Conservation (phyloP, 2,113 vertebrate genomes). For the Alexandromys fortis region DNA sequence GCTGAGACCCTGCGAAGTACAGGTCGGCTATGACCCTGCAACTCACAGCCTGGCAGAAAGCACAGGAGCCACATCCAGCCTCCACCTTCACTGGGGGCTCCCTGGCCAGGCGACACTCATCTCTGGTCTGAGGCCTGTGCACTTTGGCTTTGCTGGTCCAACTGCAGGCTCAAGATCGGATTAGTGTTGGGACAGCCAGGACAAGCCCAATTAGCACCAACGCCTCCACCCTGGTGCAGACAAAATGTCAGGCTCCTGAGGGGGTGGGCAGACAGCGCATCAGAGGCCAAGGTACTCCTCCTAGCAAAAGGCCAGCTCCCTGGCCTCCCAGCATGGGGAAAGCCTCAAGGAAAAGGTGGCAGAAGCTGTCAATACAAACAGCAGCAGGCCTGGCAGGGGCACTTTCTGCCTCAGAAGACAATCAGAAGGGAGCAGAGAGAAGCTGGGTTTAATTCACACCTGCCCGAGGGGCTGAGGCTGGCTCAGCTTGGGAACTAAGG, state of each 20-base stretch:
- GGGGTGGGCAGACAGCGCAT: background rate
- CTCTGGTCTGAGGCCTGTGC: background rate
- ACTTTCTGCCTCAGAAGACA: background rate
- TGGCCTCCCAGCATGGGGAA: background rate
- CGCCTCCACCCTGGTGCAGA: conserved; percentile 24
- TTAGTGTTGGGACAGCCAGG: background rate
- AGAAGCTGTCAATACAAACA: background rate
- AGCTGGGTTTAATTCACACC: conserved; percentile 31
- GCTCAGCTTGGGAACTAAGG: background rate
- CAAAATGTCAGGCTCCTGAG: conserved; percentile 44
- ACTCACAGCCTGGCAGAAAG: background rate
- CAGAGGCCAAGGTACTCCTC: background rate
- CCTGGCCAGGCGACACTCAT: background rate
- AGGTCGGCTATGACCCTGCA: background rate
- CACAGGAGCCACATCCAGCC: too few species aligned
- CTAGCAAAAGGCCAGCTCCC: conserved; percentile 51
- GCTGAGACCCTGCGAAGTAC: too few species aligned
- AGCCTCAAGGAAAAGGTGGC: background rate
- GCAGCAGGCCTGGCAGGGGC: background rate
- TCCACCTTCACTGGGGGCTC: background rate
- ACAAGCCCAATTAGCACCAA: conserved; percentile 48
- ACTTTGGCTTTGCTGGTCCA: background rate
- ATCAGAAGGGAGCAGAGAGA: background rate
- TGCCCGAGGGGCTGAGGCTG: background rate
- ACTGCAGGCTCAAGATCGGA: background rate